Evolutionary conservation across 2,888 invertebrate species (phyloP).

Genomic region (Yponomeuta cagnagella): DNA sequence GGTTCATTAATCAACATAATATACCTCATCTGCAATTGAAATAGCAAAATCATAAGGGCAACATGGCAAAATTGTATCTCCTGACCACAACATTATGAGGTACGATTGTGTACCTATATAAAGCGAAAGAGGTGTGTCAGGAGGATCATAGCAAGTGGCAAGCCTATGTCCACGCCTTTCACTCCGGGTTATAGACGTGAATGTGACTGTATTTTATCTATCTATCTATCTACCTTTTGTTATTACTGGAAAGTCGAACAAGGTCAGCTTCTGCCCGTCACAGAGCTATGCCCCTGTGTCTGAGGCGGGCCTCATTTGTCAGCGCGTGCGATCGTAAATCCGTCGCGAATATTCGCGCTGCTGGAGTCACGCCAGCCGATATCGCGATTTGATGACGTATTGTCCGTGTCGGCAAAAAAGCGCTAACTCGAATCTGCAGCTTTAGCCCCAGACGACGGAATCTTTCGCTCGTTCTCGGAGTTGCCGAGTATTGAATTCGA

Average conservation of each 20-base stretch:
- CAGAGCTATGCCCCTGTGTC: constrained; percentile 4
- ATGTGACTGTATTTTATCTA: not conserved
- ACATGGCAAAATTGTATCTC: too few relatives aligned
- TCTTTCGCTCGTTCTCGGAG: not conserved
- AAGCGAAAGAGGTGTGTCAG: too few relatives aligned
- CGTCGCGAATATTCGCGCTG: constrained; percentile 6
- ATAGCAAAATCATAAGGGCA: too few relatives aligned
- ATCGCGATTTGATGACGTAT: constrained; percentile 15
- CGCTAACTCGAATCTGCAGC: not conserved
- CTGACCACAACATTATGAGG: too few relatives aligned
- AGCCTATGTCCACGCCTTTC: too few relatives aligned
- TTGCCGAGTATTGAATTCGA: not conserved
- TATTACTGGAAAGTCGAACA: not conserved
- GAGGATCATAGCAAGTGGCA: too few relatives aligned
- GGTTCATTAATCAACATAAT: too few relatives aligned
- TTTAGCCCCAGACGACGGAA: not conserved
- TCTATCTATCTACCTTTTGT: not conserved
- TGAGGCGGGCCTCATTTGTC: constrained; percentile 17
- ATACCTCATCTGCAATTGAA: too few relatives aligned
- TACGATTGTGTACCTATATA: too few relatives aligned
- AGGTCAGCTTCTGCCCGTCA: not conserved
- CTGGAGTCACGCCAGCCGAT: constrained; percentile 8
- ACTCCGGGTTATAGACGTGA: too few relatives aligned
- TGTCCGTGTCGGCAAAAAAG: constrained; percentile 7
- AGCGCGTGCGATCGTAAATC: constrained; percentile 10